These are phyloP conservation scores for Neosalanx taihuensis DNA, from an alignment of 2,797 vertebrate species.

Conservation along the genomic window DNA sequence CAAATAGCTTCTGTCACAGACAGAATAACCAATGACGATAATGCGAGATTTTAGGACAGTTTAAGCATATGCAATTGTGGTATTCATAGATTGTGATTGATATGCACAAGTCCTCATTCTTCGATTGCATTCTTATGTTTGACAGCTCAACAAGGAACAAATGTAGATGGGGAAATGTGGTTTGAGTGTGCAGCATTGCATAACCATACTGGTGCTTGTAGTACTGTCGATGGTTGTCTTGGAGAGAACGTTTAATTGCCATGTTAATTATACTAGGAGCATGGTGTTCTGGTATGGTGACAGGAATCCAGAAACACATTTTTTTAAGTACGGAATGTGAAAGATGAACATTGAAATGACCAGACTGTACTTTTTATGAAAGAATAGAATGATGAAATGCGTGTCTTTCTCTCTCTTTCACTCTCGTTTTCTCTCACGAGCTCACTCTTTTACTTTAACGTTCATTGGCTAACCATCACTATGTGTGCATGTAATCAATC, in stretches of 20 bases:
- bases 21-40: not conserved
- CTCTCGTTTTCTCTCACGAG: not conserved
- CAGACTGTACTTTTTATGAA: too few relatives aligned
- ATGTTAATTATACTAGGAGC: slow-evolving; percentile 9
- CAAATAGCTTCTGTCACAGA: not conserved
- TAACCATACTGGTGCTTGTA: not conserved
- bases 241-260: not conserved
- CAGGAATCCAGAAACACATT: not conserved
- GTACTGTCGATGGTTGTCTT: not conserved
- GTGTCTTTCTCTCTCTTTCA: too few relatives aligned
- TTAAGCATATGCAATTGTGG: not conserved
- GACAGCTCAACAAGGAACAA: not conserved
- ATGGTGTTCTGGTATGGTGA: not conserved
- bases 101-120: not conserved
- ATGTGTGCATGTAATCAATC: slow-evolving; percentile 3
- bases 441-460: not conserved
- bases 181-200: not conserved
- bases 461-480: not conserved
- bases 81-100: not conserved
- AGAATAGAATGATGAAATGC: too few relatives aligned
- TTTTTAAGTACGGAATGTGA: not conserved
- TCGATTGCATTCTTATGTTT: not conserved
- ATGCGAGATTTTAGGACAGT: not conserved
- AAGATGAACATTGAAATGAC: not conserved
- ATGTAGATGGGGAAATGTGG: not conserved